Evolutionary conservation across 1,140 invertebrate species (phyloP).

Genomic region (Scaptomyza pallida): DNA sequence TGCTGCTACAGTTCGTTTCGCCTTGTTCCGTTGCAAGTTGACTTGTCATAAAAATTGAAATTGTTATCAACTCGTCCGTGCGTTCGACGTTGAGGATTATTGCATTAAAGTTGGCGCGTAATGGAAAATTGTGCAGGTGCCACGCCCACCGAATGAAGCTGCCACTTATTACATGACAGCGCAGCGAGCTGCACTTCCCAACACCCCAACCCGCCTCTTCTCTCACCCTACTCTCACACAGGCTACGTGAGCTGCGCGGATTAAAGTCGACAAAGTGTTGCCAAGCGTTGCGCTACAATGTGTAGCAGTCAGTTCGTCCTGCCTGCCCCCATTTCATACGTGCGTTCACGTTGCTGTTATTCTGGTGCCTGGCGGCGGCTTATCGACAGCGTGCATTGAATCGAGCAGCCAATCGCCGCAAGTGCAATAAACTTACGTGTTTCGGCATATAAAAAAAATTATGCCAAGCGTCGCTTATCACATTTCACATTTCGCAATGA

Average conservation of each 20-base stretch:
- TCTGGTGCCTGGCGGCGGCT: constrained; percentile 5
- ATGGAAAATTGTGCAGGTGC: constrained; percentile 43
- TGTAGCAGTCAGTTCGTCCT: neutral
- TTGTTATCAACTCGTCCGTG: constrained; percentile 81
- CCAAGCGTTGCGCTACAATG: constrained; percentile 22
- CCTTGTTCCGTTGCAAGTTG: constrained; percentile 63
- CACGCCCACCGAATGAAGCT: constrained; percentile 35
- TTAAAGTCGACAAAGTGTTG: constrained; percentile 49
- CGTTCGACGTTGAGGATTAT: constrained; percentile 77
- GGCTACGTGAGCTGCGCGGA: constrained; percentile 38
- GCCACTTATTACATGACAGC: constrained; percentile 49
- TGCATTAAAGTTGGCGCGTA: constrained; percentile 65
- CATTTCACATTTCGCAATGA: constrained; percentile 36
- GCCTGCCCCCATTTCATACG: neutral
- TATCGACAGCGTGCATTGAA: constrained; percentile 48
- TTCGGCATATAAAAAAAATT: constrained; percentile 25
- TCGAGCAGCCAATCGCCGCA: constrained; percentile 17
- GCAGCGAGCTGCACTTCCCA: constrained; percentile 39
- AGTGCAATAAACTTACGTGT: constrained; percentile 19
- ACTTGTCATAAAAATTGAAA: constrained; percentile 83
- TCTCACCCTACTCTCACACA: too few species aligned
- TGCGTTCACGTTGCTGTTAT: neutral
- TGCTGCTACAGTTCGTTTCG: constrained; percentile 62
- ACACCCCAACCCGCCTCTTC: too few species aligned
- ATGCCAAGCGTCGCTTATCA: constrained; percentile 37